phyloP scores from a whole-genome alignment of 1,140 invertebrate species.

The Penaeus indicus region DNA sequence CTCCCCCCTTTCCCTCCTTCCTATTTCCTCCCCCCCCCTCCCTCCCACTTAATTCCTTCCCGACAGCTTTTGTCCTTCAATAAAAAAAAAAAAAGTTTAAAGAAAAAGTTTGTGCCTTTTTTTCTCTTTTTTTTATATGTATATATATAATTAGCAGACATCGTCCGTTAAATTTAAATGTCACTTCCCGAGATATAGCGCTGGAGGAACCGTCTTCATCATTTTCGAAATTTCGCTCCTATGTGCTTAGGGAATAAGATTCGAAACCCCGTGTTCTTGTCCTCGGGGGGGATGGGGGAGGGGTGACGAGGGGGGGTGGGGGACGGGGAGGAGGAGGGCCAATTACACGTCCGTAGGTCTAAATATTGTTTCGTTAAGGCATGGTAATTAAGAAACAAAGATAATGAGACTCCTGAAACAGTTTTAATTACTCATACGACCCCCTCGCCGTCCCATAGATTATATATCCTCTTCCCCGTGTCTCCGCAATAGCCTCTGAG shows the following conservation, averaged over 20 bases:
- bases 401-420: conserved; percentile 52
- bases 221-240: too few relatives aligned
- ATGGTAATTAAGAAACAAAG: conserved; percentile 54
- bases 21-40: not conserved
- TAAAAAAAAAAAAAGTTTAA: too few relatives aligned
- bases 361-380: conserved; percentile 54
- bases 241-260: too few relatives aligned
- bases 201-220: too few relatives aligned
- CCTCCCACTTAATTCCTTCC: not conserved
- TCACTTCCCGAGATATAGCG: too few relatives aligned
- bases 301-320: too few relatives aligned
- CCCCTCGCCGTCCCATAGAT: conserved; percentile 41
- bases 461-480: conserved; percentile 22
- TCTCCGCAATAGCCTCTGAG: not conserved
- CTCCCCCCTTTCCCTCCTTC: too few relatives aligned
- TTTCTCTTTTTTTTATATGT: not conserved
- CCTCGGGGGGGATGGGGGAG: too few relatives aligned
- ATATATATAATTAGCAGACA: not conserved
- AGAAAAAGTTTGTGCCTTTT: not conserved
- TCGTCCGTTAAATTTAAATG: too few relatives aligned
- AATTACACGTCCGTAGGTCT: conserved; percentile 7
- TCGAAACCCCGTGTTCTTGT: too few relatives aligned
- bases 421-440: conserved; percentile 53
- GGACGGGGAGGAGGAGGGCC: too few relatives aligned
- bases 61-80: conserved; percentile 10